Evolutionary conservation across 2,888 invertebrate genomes (phyloP).

Genomic region (Taenaris catops): DNA sequence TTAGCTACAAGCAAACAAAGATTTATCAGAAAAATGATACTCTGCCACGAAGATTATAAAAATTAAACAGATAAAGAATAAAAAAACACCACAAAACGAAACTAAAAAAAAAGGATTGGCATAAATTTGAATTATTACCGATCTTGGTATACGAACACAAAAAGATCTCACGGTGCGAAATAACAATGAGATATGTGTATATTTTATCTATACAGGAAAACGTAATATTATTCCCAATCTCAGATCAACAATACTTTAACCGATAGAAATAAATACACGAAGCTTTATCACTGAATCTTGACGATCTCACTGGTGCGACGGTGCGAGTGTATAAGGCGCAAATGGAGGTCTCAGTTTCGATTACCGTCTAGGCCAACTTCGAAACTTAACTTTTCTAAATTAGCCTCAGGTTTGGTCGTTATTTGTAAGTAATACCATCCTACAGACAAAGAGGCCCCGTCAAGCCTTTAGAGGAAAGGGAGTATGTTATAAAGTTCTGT

Average conservation of each 20-base stretch:
- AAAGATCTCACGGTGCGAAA: conserved; percentile 45
- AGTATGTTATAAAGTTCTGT: too few relatives aligned
- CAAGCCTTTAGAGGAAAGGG: too few relatives aligned
- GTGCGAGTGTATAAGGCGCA: too few relatives aligned
- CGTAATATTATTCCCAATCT: conserved; percentile 47
- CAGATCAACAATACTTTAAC: conserved; percentile 49
- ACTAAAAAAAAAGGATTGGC: conserved; percentile 23
- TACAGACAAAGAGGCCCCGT: too few relatives aligned
- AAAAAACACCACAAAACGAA: conserved; percentile 17
- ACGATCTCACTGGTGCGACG: too few relatives aligned
- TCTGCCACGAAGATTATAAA: conserved; percentile 9
- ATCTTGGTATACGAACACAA: conserved; percentile 30
- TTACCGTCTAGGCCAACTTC: too few relatives aligned
- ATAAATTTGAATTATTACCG: conserved; percentile 28
- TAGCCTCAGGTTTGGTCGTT: too few relatives aligned
- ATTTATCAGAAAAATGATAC: conserved; percentile 15
- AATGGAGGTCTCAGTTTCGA: too few relatives aligned
- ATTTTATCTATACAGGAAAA: conserved; percentile 57
- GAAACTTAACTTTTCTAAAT: too few relatives aligned
- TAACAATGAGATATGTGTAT: conserved; percentile 41
- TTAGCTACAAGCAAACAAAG: conserved; percentile 8
- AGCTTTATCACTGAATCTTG: conserved; percentile 58
- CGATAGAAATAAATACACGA: conserved; percentile 55
- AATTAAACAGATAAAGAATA: conserved; percentile 17
- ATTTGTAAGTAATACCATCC: too few relatives aligned